Conservation (phyloP, 2,888 invertebrate species). For the Seira sanloemensis region DNA sequence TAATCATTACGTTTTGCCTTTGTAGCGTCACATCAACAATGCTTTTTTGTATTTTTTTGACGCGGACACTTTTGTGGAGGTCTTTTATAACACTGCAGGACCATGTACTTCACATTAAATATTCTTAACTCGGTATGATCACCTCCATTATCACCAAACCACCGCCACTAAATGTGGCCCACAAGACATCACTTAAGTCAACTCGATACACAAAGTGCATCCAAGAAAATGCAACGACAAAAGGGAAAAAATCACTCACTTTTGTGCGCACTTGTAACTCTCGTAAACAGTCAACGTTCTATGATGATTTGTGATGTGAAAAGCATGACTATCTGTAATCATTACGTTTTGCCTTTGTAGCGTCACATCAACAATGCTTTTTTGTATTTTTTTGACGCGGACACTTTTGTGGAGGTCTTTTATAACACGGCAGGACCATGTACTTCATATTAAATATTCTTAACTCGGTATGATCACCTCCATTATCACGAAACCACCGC, state of each 20-base stretch:
- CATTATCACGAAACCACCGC: not conserved
- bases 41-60: not conserved
- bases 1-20: constrained; percentile 4
- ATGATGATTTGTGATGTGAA: too few species aligned
- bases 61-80: constrained; percentile 1
- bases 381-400: not conserved
- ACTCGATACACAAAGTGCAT: not conserved
- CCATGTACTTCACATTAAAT: not conserved
- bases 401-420: constrained; percentile 1
- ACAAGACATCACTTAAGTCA: not conserved
- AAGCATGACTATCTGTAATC: constrained; percentile 8
- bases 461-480: not conserved
- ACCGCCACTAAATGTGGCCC: too few species aligned
- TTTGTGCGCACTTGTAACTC: too few species aligned
- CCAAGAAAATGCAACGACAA: too few species aligned
- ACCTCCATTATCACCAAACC: not conserved
- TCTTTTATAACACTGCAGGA: not conserved
- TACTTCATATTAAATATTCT: not conserved
- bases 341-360: too few species aligned
- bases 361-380: constrained; percentile 4
- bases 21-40: not conserved
- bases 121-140: not conserved
- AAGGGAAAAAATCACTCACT: too few species aligned
- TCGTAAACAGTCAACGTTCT: too few species aligned
- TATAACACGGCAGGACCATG: not conserved